A percentile compares a stretch with the other conserved stretches of the same genome.
Conservation (phyloP, 2,888 invertebrate genomes). For the Tethea ocularis region DNA sequence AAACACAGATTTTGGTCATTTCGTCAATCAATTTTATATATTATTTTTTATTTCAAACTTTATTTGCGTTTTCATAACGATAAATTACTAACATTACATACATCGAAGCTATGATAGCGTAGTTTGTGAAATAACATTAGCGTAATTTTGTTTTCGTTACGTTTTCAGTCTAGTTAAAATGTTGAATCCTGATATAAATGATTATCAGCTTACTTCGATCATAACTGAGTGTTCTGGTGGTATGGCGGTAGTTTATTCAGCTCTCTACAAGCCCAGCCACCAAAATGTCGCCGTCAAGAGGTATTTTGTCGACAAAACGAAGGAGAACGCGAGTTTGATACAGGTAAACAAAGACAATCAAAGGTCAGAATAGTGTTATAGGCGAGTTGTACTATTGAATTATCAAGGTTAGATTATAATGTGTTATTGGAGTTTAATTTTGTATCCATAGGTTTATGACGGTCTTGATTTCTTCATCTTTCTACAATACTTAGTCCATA, state of each 20-base stretch:
- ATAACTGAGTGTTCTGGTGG: constrained; percentile 88
- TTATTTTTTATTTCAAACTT: constrained; percentile 28
- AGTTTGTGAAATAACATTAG: not conserved
- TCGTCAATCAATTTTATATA: constrained; percentile 19
- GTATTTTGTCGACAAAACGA: constrained; percentile 89
- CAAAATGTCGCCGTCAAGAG: constrained; percentile 89
- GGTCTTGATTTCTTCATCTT: constrained; percentile 15
- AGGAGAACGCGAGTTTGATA: constrained; percentile 84
- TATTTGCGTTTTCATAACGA: constrained; percentile 19
- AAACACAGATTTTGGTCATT: constrained; percentile 28
- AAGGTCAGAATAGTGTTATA: no score
- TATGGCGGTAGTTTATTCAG: constrained; percentile 88
- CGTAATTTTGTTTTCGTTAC: constrained; percentile 18
- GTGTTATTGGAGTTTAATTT: not conserved
- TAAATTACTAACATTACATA: constrained; percentile 17
- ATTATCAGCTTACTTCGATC: constrained; percentile 87
- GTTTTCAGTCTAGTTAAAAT: constrained; percentile 50
- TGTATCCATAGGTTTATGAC: constrained; percentile 17
- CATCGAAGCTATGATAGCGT: not conserved
- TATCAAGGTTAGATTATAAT: not conserved
- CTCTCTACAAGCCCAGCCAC: constrained; percentile 86
- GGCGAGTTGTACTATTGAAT: constrained; percentile 6
- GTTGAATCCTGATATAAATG: constrained; percentile 84
- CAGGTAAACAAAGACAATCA: constrained; percentile 76
- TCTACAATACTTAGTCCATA: not conserved